These are phyloP conservation scores for Calliopsis andreniformis DNA, from an alignment of 1,140 invertebrate genomes.

Conservation along the genomic window DNA sequence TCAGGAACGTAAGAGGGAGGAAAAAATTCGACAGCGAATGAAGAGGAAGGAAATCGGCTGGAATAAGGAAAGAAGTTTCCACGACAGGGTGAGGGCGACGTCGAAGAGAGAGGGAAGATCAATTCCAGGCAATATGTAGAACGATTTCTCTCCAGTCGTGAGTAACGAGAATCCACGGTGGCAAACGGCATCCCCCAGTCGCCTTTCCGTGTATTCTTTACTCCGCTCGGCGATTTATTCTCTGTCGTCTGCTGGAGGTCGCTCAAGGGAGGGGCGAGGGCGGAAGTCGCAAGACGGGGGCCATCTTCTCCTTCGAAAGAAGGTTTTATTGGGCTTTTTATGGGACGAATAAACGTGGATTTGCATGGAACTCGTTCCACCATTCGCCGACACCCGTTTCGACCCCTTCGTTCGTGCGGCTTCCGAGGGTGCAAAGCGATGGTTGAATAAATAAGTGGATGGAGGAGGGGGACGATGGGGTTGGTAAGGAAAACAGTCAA, in stretches of 20 bases:
- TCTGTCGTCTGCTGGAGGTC: constrained; percentile 71
- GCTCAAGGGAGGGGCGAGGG: constrained; percentile 3
- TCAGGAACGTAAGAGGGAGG: not conserved
- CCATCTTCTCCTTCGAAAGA: constrained; percentile 54
- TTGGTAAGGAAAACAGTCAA: too few species aligned
- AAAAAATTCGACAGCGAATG: not conserved
- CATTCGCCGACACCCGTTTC: constrained; percentile 64
- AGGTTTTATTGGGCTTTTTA: constrained; percentile 76
- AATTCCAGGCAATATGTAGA: constrained; percentile 75
- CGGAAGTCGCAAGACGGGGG: constrained; percentile 32
- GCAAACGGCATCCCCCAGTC: constrained; percentile 10
- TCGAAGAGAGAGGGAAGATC: constrained; percentile 57
- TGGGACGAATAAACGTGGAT: constrained; percentile 74
- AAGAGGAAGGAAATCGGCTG: constrained; percentile 6
- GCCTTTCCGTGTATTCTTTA: constrained; percentile 64
- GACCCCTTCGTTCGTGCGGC: not conserved
- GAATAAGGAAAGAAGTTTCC: constrained; percentile 14
- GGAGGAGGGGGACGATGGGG: not conserved
- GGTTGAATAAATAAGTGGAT: not conserved
- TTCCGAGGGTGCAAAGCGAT: not conserved
- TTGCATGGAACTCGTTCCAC: constrained; percentile 71
- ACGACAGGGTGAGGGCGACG: not conserved
- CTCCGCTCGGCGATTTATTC: constrained; percentile 71
- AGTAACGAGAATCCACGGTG: constrained; percentile 50
- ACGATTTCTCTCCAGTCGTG: constrained; percentile 70